phyloP scores from a whole-genome alignment of 2,888 invertebrate species.

The Epinotia nisella region DNA sequence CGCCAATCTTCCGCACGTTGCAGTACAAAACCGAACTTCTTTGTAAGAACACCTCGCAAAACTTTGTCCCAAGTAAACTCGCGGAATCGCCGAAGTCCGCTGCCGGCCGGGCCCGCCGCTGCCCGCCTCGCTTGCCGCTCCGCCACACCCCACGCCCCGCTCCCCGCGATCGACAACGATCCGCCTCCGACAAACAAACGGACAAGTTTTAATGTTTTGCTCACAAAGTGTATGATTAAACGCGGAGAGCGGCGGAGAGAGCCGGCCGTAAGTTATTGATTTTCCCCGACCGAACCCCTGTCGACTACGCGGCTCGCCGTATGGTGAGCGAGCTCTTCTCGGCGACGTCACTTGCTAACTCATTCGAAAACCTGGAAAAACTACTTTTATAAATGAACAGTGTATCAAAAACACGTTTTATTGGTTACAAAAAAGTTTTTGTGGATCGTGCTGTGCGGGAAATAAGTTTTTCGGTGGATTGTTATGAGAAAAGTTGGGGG shows the following conservation, averaged over 20 bases:
- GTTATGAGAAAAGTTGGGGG: slow-evolving; percentile 78
- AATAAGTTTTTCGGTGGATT: slow-evolving; percentile 71
- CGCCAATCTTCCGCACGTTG: slow-evolving; percentile 77
- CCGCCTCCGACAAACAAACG: slow-evolving; percentile 83
- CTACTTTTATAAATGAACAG: slow-evolving; percentile 58
- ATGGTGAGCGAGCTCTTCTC: slow-evolving; percentile 64
- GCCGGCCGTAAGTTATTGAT: slow-evolving; percentile 85
- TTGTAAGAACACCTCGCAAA: slow-evolving; percentile 82
- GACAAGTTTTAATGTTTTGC: slow-evolving; percentile 85
- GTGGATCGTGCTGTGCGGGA: slow-evolving; percentile 56
- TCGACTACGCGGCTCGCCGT: slow-evolving; percentile 78
- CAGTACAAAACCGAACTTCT: slow-evolving; percentile 81
- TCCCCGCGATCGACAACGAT: slow-evolving; percentile 61
- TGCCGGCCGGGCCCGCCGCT: slow-evolving; percentile 60
- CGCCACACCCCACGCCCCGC: slow-evolving; percentile 50
- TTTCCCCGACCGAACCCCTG: slow-evolving; percentile 83
- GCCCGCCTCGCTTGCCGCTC: slow-evolving; percentile 63
- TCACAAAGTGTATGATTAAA: slow-evolving; percentile 85
- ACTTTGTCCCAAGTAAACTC: slow-evolving; percentile 83
- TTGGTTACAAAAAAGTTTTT: slow-evolving; percentile 58
- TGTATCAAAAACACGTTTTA: slow-evolving; percentile 60
- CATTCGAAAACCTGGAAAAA: slow-evolving; percentile 58
- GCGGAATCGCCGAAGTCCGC: slow-evolving; percentile 61
- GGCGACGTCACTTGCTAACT: slow-evolving; percentile 67
- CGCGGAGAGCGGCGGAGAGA: slow-evolving; percentile 84